Evolutionary conservation across 2,113 vertebrate genomes (phyloP), one percentile per base, ranked within the genome.

Genomic region (Cariama cristata): DNA sequence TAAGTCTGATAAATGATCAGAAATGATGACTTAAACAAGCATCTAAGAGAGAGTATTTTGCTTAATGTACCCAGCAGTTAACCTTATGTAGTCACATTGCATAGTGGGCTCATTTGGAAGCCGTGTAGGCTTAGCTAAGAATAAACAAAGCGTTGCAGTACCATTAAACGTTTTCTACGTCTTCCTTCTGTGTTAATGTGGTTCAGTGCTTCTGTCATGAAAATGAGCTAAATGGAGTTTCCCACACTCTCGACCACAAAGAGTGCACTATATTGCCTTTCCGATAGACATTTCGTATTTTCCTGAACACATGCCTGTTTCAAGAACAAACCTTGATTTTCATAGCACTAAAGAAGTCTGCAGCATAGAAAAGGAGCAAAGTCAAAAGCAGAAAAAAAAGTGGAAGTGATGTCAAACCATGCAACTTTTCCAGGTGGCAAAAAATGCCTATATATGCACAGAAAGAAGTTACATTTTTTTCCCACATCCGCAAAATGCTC

Each of bases 11-110:
- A 96, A 97, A 98, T 96, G 97, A 95, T 97, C 96, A 96, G 96
- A 97, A 94, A 94, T 95, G 95, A 97, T 98, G 98, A 97, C 96
- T 97, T 97, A 98, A 96, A 91, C 96, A 98, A 98, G 97, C 98
- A 95, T 94, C 86, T 97, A 93, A 95, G 93, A 95, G 89, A 97
- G 96, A 93, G 74, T 69, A 86, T 94, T 97, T 92, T 97, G 79
- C 97, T 93, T 97, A 97, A 96, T 97, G 95, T 94, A 93, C 97
- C 96, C 90, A 94, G 97, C 96, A 96, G 97, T 98, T 97, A 96
- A 96, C 96, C 92, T 90, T 86, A 96, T 90, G 93, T 96, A 97
- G 92, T 90, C 91, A 40, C 28, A 58, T 72, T 52, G 95, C 95
- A 96, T 86, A 96, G 95, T 52, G 87, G 85, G 95, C 94, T 98